These are phyloP conservation scores for Brenthis ino DNA, from an alignment of 2,888 invertebrate genomes.

Conservation along the genomic window DNA sequence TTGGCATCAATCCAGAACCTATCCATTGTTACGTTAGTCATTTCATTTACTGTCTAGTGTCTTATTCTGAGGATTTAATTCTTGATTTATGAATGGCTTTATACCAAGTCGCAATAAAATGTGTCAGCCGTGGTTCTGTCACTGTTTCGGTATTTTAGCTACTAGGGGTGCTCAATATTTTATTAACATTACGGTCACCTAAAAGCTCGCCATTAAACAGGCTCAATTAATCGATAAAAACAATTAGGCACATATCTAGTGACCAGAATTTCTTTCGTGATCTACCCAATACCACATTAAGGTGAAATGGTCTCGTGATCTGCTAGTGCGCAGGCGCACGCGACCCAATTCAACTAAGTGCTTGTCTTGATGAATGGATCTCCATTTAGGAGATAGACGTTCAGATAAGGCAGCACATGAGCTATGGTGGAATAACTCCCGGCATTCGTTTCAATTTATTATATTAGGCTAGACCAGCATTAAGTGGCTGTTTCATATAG, in stretches of 20 bases:
- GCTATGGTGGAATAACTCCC: constrained; percentile 41
- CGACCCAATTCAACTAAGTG: constrained; percentile 65
- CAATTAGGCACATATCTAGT: not conserved
- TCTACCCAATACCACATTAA: constrained; percentile 46
- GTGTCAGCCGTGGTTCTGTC: constrained; percentile 8
- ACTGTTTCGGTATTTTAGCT: constrained; percentile 7
- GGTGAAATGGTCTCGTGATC: constrained; percentile 60
- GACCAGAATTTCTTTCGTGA: not conserved
- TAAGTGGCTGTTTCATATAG: constrained; percentile 41
- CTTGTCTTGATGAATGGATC: constrained; percentile 61
- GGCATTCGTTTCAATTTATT: constrained; percentile 43
- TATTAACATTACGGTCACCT: too few relatives aligned
- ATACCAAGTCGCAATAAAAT: constrained; percentile 6
- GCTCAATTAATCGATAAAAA: not conserved
- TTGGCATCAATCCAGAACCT: constrained; percentile 3
- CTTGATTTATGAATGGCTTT: constrained; percentile 27
- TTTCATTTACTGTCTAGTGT: constrained; percentile 6
- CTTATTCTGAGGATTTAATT: constrained; percentile 17
- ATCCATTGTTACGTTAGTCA: constrained; percentile 18
- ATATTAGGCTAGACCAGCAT: constrained; percentile 41
- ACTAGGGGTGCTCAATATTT: not conserved
- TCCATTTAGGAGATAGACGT: constrained; percentile 46
- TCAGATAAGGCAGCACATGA: constrained; percentile 40
- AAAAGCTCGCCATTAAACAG: too few relatives aligned
- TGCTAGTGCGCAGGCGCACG: constrained; percentile 51